These are phyloP conservation scores for Mesodorylaimus sp. DNA, from an alignment of 2,888 invertebrate species.

Conservation along the genomic window DNA sequence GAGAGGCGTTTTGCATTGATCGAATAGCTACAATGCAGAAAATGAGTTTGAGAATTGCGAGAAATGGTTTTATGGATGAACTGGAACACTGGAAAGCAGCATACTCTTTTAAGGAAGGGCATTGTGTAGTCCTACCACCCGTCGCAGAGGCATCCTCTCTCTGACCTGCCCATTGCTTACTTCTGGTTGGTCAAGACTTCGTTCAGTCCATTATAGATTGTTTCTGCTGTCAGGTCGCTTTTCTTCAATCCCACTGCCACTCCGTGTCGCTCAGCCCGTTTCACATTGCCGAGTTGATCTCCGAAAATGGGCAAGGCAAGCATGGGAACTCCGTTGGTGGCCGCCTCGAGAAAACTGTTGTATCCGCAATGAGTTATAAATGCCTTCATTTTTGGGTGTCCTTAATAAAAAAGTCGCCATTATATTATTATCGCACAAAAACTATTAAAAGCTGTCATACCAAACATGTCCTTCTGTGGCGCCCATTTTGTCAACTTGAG, in stretches of 20 bases:
- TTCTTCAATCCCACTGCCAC: slow-evolving; percentile 8
- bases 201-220: slow-evolving; percentile 3
- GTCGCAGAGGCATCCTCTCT: too few relatives aligned
- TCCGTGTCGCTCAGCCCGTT: slow-evolving; percentile 13
- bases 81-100: too few relatives aligned
- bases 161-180: background rate
- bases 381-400: slow-evolving; percentile 15
- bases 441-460: too few relatives aligned
- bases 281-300: slow-evolving; percentile 15
- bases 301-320: slow-evolving; percentile 16
- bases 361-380: slow-evolving; percentile 24
- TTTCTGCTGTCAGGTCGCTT: slow-evolving; percentile 8
- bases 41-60: too few relatives aligned
- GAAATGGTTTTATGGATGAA: too few relatives aligned
- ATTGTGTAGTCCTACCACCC: too few relatives aligned
- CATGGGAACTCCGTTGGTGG: slow-evolving; percentile 17
- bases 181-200: background rate
- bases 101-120: too few relatives aligned
- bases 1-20: slow-evolving; percentile 2
- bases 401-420: slow-evolving; percentile 12
- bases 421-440: too few relatives aligned
- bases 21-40: slow-evolving; percentile 8
- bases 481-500: slow-evolving; percentile 16
- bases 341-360: slow-evolving; percentile 21
- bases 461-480: slow-evolving; percentile 15